A percentile compares a stretch with the other conserved stretches of the same genome.
phyloP scores from a whole-genome alignment of 35 echinoderm and acorn worm species.

The Acanthaster planci region DNA sequence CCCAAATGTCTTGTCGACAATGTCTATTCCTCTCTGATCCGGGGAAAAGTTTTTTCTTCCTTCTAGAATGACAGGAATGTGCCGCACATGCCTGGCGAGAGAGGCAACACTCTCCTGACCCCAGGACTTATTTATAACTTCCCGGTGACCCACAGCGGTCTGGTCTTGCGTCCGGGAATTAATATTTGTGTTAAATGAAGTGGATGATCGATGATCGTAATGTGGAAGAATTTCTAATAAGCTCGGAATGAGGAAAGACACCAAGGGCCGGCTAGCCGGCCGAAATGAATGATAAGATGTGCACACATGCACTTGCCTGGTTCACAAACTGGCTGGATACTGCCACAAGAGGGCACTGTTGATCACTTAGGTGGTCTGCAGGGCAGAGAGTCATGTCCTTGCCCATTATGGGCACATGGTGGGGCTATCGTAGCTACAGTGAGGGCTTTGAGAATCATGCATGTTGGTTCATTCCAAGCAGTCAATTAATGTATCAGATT shows the following conservation, averaged over 20 bases:
- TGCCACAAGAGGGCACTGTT: constrained; percentile 6
- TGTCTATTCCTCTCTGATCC: too few species aligned
- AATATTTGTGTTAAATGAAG: constrained; percentile 23
- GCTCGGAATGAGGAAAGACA: neutral
- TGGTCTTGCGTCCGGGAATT: neutral
- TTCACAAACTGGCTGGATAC: neutral
- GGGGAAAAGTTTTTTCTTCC: too few species aligned
- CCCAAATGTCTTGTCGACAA: too few species aligned
- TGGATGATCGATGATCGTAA: constrained; percentile 14
- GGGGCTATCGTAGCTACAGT: neutral
- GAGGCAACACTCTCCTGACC: constrained; percentile 2
- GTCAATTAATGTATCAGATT: too few species aligned
- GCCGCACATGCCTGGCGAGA: too few species aligned
- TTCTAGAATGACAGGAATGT: too few species aligned
- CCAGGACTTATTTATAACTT: constrained; percentile 9
- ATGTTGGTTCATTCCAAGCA: too few species aligned
- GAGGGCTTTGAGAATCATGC: too few species aligned
- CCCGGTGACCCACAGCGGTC: neutral
- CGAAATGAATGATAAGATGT: neutral
- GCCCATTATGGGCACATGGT: neutral
- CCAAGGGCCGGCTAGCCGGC: neutral
- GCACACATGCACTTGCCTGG: neutral
- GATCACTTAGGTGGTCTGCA: neutral
- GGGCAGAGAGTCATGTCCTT: neutral
- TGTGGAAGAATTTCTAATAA: constrained; percentile 19